A percentile compares a stretch with the other conserved stretches of the same genome.
phyloP scores from a whole-genome alignment of 2,113 vertebrate genomes.

The Pavo muticus region DNA sequence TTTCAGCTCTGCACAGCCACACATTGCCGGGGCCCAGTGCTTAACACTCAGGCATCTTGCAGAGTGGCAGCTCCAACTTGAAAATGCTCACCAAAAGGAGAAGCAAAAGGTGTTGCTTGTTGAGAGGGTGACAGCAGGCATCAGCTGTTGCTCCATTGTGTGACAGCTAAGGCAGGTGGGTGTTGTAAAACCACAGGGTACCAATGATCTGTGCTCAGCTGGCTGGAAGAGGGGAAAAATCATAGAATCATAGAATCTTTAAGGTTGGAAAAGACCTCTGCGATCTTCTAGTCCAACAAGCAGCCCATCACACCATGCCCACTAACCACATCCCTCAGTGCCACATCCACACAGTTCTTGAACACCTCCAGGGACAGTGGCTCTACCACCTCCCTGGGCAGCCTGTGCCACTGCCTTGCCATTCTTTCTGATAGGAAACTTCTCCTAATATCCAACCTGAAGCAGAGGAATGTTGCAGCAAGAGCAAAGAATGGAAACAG shows the following conservation, averaged over 20 bases:
- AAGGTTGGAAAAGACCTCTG: too few relatives aligned
- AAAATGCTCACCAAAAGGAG: neutral
- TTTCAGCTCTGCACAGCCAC: neutral
- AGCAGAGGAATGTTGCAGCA: neutral
- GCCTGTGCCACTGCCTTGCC: too few relatives aligned
- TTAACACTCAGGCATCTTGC: neutral
- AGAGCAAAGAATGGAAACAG: neutral
- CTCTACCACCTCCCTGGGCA: too few relatives aligned
- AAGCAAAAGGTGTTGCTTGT: conserved; percentile 14
- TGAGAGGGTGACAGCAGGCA: conserved; percentile 21
- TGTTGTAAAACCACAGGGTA: neutral
- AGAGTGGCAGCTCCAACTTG: neutral
- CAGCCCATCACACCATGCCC: too few relatives aligned
- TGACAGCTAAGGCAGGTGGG: neutral
- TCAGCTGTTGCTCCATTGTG: conserved; percentile 1
- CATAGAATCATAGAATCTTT: too few relatives aligned
- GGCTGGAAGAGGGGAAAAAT: neutral
- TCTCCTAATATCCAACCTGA: too few relatives aligned
- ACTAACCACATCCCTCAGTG: too few relatives aligned
- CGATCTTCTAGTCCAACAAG: too few relatives aligned
- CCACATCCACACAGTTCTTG: too few relatives aligned
- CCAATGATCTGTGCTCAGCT: neutral
- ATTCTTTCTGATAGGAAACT: too few relatives aligned
- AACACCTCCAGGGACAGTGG: too few relatives aligned
- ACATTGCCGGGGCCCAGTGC: neutral